Base-by-base conservation (phyloP, 2,113 vertebrate genomes). In the Zapornia atra region DNA sequence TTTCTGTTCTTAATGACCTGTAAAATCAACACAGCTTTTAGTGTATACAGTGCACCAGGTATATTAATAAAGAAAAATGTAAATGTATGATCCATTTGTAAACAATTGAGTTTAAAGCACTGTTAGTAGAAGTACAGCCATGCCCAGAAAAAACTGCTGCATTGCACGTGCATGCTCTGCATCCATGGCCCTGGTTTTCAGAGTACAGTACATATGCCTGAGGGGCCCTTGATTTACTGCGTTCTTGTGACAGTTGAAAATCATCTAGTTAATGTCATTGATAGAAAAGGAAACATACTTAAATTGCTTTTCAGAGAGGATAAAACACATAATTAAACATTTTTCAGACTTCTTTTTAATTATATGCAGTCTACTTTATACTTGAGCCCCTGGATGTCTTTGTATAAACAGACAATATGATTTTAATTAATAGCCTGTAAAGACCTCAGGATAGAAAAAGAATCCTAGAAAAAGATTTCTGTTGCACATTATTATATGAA, bases 361-460 rank as follows among this genome's bases (percentile, higher is more conserved):
- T 96, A 87, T 36, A 38, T 57, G 34, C 33, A 15, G 29, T 95
- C 81, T 89, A 72, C 53, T 86, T 96, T 68, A 64, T 71, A 26
- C 76, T 94, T 64, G 60, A 89, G 70, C 33, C 72, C 12, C 19
- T 84, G 86, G 61, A 90, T 80, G 54, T 78, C 90, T 95, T 86
- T 90, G 19, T 91, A 54, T 90, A 85, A 90, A 92, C 59, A 83
- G 73, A 71, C 77, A 94, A 82, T 85, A 69, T 40, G n/a, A 40
- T 84, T 96, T 93, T 96, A 94, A 96, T 95, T 88, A 96, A 86
- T 90, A 92, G 68, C 46, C 34, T 80, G 72, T 36, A 61, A 91
- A 79, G 54, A 94, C 75, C 83, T 93, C 15, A 31, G 60, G 51
- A 25, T 18, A 97, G 79, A 89, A 83, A 72, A 10, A 48, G 31